These are phyloP conservation scores for Pelobates cultripes DNA, from an alignment of 2,797 vertebrate species.

Conservation along the genomic window DNA sequence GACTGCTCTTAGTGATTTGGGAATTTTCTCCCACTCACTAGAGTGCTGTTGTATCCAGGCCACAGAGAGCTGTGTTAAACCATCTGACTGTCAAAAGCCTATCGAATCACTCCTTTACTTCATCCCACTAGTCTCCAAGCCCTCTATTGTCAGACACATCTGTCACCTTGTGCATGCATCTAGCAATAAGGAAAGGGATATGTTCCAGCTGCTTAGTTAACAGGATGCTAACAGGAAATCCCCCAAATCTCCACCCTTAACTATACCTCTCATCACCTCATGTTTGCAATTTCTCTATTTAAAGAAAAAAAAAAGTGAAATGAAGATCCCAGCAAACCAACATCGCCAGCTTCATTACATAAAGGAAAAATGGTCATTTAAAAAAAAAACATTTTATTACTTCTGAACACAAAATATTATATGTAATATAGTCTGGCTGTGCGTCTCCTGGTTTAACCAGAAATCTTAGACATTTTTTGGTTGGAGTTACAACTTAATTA, in stretches of 20 bases:
- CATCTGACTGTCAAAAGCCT: neutral
- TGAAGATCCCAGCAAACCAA: neutral
- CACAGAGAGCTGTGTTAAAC: neutral
- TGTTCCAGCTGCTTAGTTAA: slow-evolving; percentile 20
- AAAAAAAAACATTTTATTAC: no score
- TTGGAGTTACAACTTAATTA: no score
- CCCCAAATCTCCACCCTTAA: neutral
- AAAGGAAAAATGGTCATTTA: neutral
- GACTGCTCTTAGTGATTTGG: neutral
- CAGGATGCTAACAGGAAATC: slow-evolving; percentile 13
- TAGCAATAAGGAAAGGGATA: slow-evolving; percentile 12
- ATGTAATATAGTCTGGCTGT: no score
- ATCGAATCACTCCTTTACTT: slow-evolving; percentile 1
- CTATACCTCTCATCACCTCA: slow-evolving; percentile 19
- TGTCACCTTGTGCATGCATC: neutral
- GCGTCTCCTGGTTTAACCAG: no score
- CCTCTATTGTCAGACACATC: slow-evolving; percentile 9
- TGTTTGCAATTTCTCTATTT: slow-evolving; percentile 3
- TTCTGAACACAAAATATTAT: no score
- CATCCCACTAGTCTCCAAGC: slow-evolving; percentile 4
- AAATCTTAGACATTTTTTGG: no score
- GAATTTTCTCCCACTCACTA: slow-evolving; percentile 12
- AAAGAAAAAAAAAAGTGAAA: neutral
- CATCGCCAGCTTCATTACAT: neutral
- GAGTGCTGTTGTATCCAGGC: neutral